A percentile compares a stretch with the other conserved stretches of the same genome.
phyloP scores from a whole-genome alignment of 2,113 vertebrate species.

The Tamias sibiricus region DNA sequence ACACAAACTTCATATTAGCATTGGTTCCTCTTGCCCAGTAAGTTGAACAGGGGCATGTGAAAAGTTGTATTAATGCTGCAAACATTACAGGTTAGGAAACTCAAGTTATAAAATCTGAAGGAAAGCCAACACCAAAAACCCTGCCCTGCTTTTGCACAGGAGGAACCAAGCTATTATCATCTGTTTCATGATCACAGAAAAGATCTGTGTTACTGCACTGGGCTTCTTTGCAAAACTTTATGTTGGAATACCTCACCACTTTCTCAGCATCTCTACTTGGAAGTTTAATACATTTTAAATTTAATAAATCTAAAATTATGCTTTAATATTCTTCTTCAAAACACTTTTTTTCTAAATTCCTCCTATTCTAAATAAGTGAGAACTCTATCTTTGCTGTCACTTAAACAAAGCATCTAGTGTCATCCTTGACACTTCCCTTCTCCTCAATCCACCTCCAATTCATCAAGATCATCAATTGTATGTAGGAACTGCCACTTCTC shows the following conservation, averaged over 20 bases:
- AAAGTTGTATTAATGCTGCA: not conserved
- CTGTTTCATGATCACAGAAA: not conserved
- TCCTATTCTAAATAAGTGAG: not conserved
- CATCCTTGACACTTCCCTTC: not conserved
- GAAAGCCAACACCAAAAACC: not conserved
- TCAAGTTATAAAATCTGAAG: not conserved
- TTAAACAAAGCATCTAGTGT: not conserved
- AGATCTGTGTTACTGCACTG: not conserved
- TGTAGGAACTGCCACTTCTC: not conserved
- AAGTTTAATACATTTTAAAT: not conserved
- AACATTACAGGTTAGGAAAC: not conserved
- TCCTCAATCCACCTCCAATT: not conserved
- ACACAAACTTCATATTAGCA: not conserved
- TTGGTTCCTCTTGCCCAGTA: not conserved
- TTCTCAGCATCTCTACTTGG: not conserved
- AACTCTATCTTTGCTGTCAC: not conserved
- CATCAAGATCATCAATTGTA: not conserved
- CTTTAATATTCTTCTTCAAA: not conserved
- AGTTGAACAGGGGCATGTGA: not conserved
- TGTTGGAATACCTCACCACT: not conserved
- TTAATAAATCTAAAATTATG: not conserved
- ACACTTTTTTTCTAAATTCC: not conserved
- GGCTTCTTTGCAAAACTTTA: not conserved
- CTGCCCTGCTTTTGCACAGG: not conserved
- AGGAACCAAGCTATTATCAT: no score